Evolutionary conservation across 1,140 invertebrate genomes (phyloP).

Genomic region (Drosophila willistoni): DNA sequence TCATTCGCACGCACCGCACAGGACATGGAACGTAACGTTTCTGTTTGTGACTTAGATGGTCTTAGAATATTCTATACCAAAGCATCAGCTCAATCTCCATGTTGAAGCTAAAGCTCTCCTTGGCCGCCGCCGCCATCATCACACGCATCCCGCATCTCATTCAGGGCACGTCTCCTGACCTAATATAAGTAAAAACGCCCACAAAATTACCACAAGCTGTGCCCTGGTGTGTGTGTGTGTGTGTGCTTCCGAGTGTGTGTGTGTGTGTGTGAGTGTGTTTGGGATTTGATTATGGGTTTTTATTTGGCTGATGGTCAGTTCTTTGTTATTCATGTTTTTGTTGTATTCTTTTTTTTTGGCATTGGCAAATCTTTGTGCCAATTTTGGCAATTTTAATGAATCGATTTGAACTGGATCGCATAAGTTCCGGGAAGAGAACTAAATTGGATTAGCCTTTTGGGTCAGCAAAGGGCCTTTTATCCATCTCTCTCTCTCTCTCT

Average conservation of each 20-base stretch:
- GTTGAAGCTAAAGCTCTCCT: constrained; percentile 10
- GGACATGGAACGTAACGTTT: constrained; percentile 26
- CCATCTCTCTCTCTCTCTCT: not conserved
- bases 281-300: constrained; percentile 49
- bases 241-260: constrained; percentile 22
- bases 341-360: constrained; percentile 43
- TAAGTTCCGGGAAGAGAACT: constrained; percentile 63
- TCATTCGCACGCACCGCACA: constrained; percentile 68
- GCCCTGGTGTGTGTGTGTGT: constrained; percentile 35
- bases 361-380: constrained; percentile 57
- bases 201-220: constrained; percentile 82
- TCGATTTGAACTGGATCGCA: constrained; percentile 72
- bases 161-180: constrained; percentile 81
- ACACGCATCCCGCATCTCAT: constrained; percentile 43
- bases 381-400: constrained; percentile 67
- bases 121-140: constrained; percentile 6
- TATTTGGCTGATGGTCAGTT: constrained; percentile 47
- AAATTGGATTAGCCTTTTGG: constrained; percentile 77
- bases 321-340: constrained; percentile 36
- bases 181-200: constrained; percentile 82
- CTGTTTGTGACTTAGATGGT: constrained; percentile 52
- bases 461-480: constrained; percentile 20
- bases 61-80: constrained; percentile 46
- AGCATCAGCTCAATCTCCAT: constrained; percentile 1
- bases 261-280: constrained; percentile 17